Evolutionary conservation across 2,797 vertebrate genomes (phyloP).

Genomic region (Leuciscus waleckii): DNA sequence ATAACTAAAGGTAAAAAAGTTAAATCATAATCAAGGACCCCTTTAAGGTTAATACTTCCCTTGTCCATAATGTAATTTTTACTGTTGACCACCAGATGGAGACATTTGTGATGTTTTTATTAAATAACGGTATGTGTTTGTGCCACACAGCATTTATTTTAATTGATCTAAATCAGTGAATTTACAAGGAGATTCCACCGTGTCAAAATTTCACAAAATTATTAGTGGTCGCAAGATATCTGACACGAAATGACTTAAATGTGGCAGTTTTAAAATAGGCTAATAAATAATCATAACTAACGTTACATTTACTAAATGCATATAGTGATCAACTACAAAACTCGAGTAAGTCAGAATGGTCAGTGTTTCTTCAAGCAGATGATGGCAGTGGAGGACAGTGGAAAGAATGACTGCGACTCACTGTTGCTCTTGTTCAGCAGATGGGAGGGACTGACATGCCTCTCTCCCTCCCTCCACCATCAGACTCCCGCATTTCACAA

Average conservation of each 20-base stretch:
- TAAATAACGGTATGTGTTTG: background rate
- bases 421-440: background rate
- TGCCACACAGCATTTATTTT: no score
- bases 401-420: constrained; percentile 18
- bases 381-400: background rate
- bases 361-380: background rate
- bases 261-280: background rate
- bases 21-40: no score
- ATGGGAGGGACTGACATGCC: constrained; percentile 56
- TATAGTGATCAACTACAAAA: background rate
- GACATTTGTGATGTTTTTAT: background rate
- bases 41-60: no score
- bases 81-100: background rate
- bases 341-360: background rate
- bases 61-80: background rate
- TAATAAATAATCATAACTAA: background rate
- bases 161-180: background rate
- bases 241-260: background rate
- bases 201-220: background rate
- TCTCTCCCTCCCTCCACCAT: constrained; percentile 62
- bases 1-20: no score
- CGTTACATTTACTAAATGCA: background rate
- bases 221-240: no score
- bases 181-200: no score
- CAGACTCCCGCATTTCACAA: background rate